Percentiles rank a stretch among this genome's conserved stretches.
Conservation (phyloP, 2,113 vertebrate genomes). For the Tachysurus fulvidraco region DNA sequence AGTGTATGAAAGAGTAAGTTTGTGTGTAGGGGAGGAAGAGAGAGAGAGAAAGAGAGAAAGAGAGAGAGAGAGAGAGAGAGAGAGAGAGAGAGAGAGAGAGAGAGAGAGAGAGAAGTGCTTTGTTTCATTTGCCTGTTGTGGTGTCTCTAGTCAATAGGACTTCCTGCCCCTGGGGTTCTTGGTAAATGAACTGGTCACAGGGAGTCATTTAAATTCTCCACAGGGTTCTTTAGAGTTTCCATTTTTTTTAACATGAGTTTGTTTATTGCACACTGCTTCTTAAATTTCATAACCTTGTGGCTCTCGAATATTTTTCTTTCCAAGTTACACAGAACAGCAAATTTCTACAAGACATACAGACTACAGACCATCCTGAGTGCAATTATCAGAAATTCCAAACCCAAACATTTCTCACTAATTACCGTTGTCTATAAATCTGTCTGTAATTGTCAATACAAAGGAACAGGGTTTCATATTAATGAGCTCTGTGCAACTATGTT, state of each 20-base stretch:
- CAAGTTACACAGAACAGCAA: not conserved
- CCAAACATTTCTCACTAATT: not conserved
- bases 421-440: conserved; percentile 8
- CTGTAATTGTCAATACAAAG: conserved; percentile 20
- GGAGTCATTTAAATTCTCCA: conserved; percentile 68
- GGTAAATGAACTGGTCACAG: conserved; percentile 69
- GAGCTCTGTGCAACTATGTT: conserved; percentile 20
- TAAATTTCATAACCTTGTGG: conserved; percentile 22
- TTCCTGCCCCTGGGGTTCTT: conserved; percentile 72
- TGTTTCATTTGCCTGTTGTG: conserved; percentile 73
- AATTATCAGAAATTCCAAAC: not conserved
- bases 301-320: conserved; percentile 17
- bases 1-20: conserved; percentile 51
- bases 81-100: conserved; percentile 51
- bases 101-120: conserved; percentile 58
- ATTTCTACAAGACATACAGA: no score
- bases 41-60: conserved; percentile 53
- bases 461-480: conserved; percentile 53
- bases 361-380: not conserved
- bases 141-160: conserved; percentile 74
- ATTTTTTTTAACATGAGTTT: conserved; percentile 29
- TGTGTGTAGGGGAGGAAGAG: conserved; percentile 42
- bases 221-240: conserved; percentile 18
- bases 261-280: not conserved
- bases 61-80: conserved; percentile 50